Evolutionary conservation across 1,140 invertebrate genomes (phyloP).

Genomic region (Phthorimaea operculella): DNA sequence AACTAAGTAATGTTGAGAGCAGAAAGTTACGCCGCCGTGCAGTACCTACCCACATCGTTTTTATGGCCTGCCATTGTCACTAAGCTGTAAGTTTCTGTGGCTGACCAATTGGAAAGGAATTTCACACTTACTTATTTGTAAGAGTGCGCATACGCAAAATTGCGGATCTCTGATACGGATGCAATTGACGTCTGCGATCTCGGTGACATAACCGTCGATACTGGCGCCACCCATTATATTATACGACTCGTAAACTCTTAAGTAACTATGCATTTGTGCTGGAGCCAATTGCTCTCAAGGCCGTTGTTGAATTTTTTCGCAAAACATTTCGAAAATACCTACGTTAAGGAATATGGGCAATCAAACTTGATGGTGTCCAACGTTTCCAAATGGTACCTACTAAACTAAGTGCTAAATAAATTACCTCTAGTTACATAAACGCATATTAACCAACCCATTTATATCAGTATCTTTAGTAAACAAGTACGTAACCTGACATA

Average conservation of each 20-base stretch:
- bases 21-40: too few species aligned
- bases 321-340: too few species aligned
- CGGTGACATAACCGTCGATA: neutral
- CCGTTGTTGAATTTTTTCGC: too few species aligned
- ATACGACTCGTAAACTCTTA: too few species aligned
- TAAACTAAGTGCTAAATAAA: neutral
- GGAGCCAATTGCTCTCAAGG: too few species aligned
- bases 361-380: too few species aligned
- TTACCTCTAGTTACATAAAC: neutral
- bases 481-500: neutral
- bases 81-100: neutral
- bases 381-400: too few species aligned
- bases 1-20: too few species aligned
- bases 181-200: conserved; percentile 1
- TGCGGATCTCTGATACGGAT: conserved; percentile 1
- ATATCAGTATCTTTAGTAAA: neutral
- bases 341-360: too few species aligned
- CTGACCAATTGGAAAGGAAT: neutral
- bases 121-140: neutral
- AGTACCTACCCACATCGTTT: too few species aligned
- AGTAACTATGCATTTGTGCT: too few species aligned
- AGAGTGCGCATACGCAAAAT: neutral
- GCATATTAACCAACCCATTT: neutral
- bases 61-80: too few species aligned
- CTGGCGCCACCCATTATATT: neutral